Evolutionary conservation across 1,140 invertebrate genomes (phyloP), one percentile per base, ranked within the genome.

Genomic region (Panagrolaimus sp.): DNA sequence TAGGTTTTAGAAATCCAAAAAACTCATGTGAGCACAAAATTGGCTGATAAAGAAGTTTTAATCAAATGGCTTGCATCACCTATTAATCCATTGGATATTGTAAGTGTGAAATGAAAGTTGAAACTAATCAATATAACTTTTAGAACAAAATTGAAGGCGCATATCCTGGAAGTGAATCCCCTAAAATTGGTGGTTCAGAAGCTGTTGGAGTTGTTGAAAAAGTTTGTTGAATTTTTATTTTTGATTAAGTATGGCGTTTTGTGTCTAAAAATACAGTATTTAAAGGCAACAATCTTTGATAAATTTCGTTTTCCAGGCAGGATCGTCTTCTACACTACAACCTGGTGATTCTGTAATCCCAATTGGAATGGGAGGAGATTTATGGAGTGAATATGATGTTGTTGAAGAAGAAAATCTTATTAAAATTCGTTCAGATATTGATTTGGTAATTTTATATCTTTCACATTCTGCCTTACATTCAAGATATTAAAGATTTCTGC

Each of bases 41-140:
- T 38, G 31, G 31, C 31, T 38, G 31, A 38, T 38, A 38, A 38
- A 38, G 64, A 77, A 65, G 76, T 77, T 38, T 38, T 92, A 16
- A 88, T 97, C 0, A 90, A 90, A 85, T 92, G 96, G 89, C 73
- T 96, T 44, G 89, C 92, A 45, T 88, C 93, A 4, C 91, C 94
- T 8, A 89, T 98, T 1, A 97, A 98, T 85, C 95, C 95, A 20
- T 92, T 94, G 3, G 95, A 98, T 83, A 94, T 98, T 38, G 31
- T 38, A 38, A 38, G 31, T n/a, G 31, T 7, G 31, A 38, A 38
- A 38, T n/a, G n/a, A n/a, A 7, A 38, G 7, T 38, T 38, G 2
- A 38, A 38, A 38, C 31, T 4, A 38, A 38, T 38, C 7, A 7
- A 38, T 38, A 38, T 38, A 38, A 38, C 7, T 38, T 38, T 38